Percentiles rank a stretch among this genome's conserved stretches.
Conservation (phyloP, 2,888 invertebrate genomes). For the Leptarthrus brevirostris region DNA sequence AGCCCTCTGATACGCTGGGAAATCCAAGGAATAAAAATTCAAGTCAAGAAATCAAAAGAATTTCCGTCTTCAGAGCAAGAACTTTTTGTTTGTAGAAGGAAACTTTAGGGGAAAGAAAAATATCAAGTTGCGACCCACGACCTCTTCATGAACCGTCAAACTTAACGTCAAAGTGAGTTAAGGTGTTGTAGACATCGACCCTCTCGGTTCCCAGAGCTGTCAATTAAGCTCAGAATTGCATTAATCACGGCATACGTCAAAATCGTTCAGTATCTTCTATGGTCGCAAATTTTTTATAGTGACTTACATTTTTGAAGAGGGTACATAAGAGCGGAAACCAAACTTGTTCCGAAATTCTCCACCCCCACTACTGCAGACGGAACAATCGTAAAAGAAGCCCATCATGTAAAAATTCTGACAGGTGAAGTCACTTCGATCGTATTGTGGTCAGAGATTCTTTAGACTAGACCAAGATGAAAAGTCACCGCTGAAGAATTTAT, state of each 20-base stretch:
- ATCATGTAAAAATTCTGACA: neutral
- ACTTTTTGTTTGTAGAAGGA: neutral
- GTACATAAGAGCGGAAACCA: neutral
- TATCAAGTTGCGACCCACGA: constrained; percentile 39
- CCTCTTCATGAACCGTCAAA: constrained; percentile 41
- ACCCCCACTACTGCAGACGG: too few relatives aligned
- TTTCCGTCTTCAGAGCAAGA: constrained; percentile 13
- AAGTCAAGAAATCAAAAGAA: constrained; percentile 42
- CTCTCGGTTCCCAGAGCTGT: constrained; percentile 38
- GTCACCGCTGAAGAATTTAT: constrained; percentile 41
- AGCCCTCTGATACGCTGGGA: neutral
- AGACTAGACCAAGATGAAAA: neutral
- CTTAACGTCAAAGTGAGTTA: constrained; percentile 41
- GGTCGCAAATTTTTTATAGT: constrained; percentile 1
- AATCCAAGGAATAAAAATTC: constrained; percentile 41
- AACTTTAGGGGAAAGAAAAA: constrained; percentile 1
- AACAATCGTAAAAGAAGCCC: neutral
- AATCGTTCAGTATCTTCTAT: neutral
- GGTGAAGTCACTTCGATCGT: neutral
- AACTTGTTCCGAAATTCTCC: too few relatives aligned
- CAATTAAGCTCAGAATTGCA: constrained; percentile 32
- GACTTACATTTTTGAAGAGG: neutral
- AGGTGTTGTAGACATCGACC: constrained; percentile 17
- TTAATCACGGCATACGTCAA: constrained; percentile 36
- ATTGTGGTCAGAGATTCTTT: neutral